A percentile compares a stretch with the other conserved stretches of the same genome.
Conservation (phyloP, 2,113 vertebrate species). For the Meles meles region DNA sequence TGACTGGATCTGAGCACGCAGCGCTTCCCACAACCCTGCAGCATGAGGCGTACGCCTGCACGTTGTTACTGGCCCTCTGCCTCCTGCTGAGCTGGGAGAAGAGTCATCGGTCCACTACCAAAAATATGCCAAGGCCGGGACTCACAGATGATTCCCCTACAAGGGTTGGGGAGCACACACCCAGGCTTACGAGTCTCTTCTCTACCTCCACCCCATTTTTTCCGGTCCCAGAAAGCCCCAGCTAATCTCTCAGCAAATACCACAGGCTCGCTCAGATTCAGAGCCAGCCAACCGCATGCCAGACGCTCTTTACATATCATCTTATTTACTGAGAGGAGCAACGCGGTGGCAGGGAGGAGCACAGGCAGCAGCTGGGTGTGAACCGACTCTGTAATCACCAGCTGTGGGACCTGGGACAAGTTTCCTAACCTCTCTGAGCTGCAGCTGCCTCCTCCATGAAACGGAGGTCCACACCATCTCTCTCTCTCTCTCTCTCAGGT, state of each 20-base stretch:
- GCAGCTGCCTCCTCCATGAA: neutral
- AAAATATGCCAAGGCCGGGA: neutral
- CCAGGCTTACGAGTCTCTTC: neutral
- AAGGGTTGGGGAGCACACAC: neutral
- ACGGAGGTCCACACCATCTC: neutral
- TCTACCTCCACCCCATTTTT: neutral
- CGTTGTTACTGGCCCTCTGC: neutral
- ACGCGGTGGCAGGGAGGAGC: fast-evolving
- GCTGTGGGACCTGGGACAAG: neutral
- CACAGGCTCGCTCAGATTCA: neutral
- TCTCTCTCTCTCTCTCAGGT: neutral
- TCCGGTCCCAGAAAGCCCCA: neutral
- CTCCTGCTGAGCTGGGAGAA: neutral
- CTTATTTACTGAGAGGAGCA: neutral
- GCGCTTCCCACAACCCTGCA: neutral
- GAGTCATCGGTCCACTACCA: neutral
- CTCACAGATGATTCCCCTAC: neutral
- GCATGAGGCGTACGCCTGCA: neutral
- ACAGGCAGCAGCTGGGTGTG: neutral
- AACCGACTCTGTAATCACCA: neutral
- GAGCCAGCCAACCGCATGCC: neutral
- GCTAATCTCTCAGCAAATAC: slow-evolving; percentile 2
- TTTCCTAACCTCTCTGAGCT: neutral
- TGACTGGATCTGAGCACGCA: fast-evolving
- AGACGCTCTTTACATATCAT: neutral